Evolutionary conservation across 2,888 invertebrate genomes (phyloP), one percentile per base, ranked within the genome.

Genomic region (Sinhomidia bicolor): DNA sequence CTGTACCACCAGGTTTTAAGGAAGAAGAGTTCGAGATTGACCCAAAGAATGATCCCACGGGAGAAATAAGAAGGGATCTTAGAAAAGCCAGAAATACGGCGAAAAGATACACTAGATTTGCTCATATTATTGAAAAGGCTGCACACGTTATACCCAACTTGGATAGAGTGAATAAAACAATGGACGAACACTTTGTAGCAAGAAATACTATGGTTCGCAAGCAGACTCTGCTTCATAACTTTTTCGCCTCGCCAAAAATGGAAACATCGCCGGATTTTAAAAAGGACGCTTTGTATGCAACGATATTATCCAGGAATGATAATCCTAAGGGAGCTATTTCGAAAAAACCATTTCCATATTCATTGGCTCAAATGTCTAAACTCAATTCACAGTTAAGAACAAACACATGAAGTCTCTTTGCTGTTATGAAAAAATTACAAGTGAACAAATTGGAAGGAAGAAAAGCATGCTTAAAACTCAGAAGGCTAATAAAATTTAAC

Each of bases 1-100:
- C 79, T 1, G 85, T 85, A 47, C 79, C 85, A 14, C 20, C 85
- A n/a, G 85, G 79, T 10, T 85, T 85, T 26, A 65, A 17, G 29
- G 85, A 79, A 23, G 54, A 79, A 17, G 85, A 85, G 68, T 85
- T 85, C 20, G 2, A 65, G 4, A 79, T 85, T 20, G 68, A 78
- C 2, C 68, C 85, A 0, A 47, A 85, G 51, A n/a, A 51, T n/a
- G 85, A 85, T 57, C 85, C 78, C 68, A 85, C 85, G n/a, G 85
- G 85, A 57, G 79, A 79, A 57, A 78, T 85, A 65, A 47, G 68
- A 32, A 60, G 85, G 44, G 85, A 85, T 65, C 44, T 85, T 0
- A 3, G 5, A 17, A 65, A 85, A 57, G 68, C 78, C 4, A 85
- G 41, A 65, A 54, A 79, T 41, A 79, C 74, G 17, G 85, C 85